phyloP scores from a whole-genome alignment of 2,113 vertebrate genomes.

The rabbit (Oryctolagus cuniculus) region mOryCun1.1 NC_091440.1:33818501-33819000 shows the following conservation, averaged over 20 bases:
- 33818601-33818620: not conserved
- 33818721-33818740: not conserved
- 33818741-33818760: not conserved
- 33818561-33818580: not conserved
- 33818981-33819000: not conserved
- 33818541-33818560: slow-evolving; percentile 7
- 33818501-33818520: not conserved
- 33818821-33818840: not conserved
- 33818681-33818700: not conserved
- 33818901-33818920: slow-evolving; percentile 28
- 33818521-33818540: not conserved
- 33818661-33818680: not conserved
- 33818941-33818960: not conserved
- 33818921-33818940: not conserved
- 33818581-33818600: slow-evolving; percentile 32
- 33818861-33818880: not conserved
- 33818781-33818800: not conserved
- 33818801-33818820: not conserved
- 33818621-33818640: not conserved
- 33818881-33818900: not conserved
- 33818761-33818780: not conserved
- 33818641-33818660: not conserved
- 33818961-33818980: not conserved
- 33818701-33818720: not conserved
- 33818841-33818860: not conserved